Conservation (phyloP, 2,888 invertebrate genomes). For the Troglohyphantes excavatus region DNA sequence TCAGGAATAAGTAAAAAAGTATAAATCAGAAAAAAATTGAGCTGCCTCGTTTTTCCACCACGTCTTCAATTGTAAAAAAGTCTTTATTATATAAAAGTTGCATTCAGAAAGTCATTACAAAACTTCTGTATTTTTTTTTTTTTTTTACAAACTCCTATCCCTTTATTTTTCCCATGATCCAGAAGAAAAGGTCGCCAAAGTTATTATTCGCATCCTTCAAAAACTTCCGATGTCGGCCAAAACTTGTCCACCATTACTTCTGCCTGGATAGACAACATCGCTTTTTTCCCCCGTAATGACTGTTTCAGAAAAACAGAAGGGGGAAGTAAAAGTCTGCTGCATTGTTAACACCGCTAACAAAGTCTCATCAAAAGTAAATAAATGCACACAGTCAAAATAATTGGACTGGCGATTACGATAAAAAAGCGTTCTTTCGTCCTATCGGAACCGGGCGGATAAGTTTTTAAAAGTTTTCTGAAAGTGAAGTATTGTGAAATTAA, state of each 20-base stretch:
- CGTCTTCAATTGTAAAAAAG: too few species aligned
- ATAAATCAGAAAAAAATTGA: too few species aligned
- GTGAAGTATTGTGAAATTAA: constrained; percentile 70
- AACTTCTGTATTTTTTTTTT: too few species aligned
- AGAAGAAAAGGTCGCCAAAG: background rate
- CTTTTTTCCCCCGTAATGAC: constrained; percentile 52
- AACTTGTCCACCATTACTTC: constrained; percentile 48
- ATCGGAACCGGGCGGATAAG: background rate
- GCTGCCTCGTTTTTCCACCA: too few species aligned
- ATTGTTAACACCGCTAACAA: constrained; percentile 67
- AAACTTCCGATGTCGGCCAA: constrained; percentile 11
- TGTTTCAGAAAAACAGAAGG: background rate
- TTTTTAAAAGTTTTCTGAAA: constrained; percentile 69
- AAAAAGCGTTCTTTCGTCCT: constrained; percentile 34
- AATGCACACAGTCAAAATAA: constrained; percentile 67
- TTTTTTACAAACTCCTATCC: background rate
- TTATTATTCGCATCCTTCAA: background rate
- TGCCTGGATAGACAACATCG: constrained; percentile 49
- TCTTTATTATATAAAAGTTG: too few species aligned
- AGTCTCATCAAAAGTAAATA: constrained; percentile 67
- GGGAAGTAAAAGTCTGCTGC: background rate
- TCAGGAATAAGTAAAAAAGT: too few species aligned
- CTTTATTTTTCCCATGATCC: too few species aligned
- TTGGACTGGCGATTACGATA: constrained; percentile 71
- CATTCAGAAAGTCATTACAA: too few species aligned